Conservation (phyloP, 2,113 vertebrate genomes). For the Bubo scandiacus region DNA sequence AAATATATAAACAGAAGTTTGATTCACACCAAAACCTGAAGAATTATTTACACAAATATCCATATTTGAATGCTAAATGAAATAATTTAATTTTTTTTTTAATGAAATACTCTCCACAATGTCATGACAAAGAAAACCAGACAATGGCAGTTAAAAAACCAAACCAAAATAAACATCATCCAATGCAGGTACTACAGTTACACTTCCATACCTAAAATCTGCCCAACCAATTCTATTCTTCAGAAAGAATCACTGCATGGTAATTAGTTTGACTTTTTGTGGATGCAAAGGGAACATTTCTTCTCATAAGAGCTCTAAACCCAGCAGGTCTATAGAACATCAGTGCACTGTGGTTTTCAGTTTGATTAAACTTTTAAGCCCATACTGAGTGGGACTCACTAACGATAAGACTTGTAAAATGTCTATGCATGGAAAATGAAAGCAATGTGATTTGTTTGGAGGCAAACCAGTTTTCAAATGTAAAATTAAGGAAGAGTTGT, state of each 20-base stretch:
- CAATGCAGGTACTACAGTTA: not conserved
- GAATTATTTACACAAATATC: not conserved
- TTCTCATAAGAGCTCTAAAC: not conserved
- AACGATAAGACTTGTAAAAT: not conserved
- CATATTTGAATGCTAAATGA: not conserved
- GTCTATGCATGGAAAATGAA: not conserved
- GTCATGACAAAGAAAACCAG: not conserved
- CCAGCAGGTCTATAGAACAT: conserved; percentile 4
- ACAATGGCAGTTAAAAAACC: too few species aligned
- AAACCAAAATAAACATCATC: not conserved
- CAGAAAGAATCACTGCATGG: not conserved
- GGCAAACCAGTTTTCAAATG: not conserved
- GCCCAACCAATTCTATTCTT: not conserved
- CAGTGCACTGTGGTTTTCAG: not conserved
- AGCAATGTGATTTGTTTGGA: not conserved
- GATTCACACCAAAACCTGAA: not conserved
- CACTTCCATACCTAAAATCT: not conserved
- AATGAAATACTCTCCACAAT: not conserved
- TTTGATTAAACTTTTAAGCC: conserved; percentile 45
- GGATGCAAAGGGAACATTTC: not conserved
- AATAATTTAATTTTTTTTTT: not conserved
- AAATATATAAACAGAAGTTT: not conserved
- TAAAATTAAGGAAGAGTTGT: not conserved
- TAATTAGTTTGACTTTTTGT: conserved; percentile 21
- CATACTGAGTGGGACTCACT: not conserved